Evolutionary conservation across 1,140 invertebrate genomes (phyloP).

Genomic region (Parasteatoda tepidariorum): DNA sequence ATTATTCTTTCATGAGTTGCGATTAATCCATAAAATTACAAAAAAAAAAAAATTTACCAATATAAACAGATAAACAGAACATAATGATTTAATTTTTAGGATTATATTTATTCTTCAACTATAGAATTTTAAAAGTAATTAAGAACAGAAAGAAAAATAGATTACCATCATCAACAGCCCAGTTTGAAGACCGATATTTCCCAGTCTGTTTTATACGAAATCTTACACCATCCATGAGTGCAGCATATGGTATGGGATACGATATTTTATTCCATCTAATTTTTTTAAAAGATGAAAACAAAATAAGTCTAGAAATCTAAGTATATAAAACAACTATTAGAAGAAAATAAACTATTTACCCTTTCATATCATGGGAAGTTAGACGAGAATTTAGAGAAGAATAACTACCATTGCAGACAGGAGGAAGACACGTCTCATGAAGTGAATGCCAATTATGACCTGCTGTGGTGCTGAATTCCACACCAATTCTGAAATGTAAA

Average conservation of each 20-base stretch:
- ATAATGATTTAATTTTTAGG: too few relatives aligned
- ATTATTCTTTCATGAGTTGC: too few relatives aligned
- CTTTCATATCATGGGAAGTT: conserved; percentile 34
- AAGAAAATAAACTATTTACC: conserved; percentile 17
- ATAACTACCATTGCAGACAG: conserved; percentile 65
- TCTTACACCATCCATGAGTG: conserved; percentile 67
- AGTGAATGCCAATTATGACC: conserved; percentile 67
- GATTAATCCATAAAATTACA: too few relatives aligned
- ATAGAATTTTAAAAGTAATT: too few relatives aligned
- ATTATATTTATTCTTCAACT: too few relatives aligned
- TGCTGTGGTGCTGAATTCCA: conserved; percentile 68
- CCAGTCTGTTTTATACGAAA: conserved; percentile 67
- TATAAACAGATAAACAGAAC: too few relatives aligned
- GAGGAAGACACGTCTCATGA: conserved; percentile 66
- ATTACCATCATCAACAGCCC: conserved; percentile 69
- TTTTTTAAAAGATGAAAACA: background rate
- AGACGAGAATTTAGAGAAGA: conserved; percentile 52
- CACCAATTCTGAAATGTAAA: conserved; percentile 64
- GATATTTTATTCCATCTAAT: conserved; percentile 69
- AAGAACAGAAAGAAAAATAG: too few relatives aligned
- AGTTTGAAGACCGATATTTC: conserved; percentile 63
- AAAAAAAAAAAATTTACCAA: too few relatives aligned
- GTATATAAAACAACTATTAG: background rate
- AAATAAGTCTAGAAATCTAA: background rate
- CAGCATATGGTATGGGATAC: conserved; percentile 68